Evolutionary conservation across 2,888 invertebrate genomes (phyloP).

Genomic region (Rhingia campestris): DNA sequence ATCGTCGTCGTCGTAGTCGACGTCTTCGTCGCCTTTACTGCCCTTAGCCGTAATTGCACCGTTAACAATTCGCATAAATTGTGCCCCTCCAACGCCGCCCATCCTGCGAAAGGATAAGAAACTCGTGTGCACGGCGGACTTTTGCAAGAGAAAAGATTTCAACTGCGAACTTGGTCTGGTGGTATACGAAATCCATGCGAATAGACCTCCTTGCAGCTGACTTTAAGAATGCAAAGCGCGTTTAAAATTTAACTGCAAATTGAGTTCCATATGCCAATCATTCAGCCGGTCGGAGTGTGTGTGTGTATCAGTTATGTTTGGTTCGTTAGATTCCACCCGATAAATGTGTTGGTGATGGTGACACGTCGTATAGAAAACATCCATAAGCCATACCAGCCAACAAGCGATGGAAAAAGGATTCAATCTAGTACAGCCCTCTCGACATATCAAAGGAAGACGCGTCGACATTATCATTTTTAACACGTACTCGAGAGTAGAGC

Average conservation of each 20-base stretch:
- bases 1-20: conserved; percentile 39
- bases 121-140: conserved; percentile 6
- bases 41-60: conserved; percentile 67
- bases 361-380: conserved; percentile 17
- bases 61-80: conserved; percentile 70
- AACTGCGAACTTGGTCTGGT: background rate
- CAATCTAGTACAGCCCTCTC: conserved; percentile 42
- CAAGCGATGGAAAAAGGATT: conserved; percentile 46
- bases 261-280: conserved; percentile 73
- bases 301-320: conserved; percentile 65
- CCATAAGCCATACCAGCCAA: background rate
- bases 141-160: conserved; percentile 40
- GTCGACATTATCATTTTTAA: conserved; percentile 65
- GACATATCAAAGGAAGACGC: conserved; percentile 58
- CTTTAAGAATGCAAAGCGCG: conserved; percentile 69
- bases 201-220: conserved; percentile 16
- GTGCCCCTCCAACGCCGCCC: background rate
- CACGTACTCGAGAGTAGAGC: conserved; percentile 70
- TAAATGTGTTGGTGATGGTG: conserved; percentile 25
- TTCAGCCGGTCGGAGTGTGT: conserved; percentile 41
- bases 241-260: conserved; percentile 73
- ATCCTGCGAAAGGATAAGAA: conserved; percentile 53
- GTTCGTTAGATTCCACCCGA: conserved; percentile 65
- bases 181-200: conserved; percentile 22
- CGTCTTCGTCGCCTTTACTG: conserved; percentile 20